These are phyloP conservation scores for Gila robusta DNA, from an alignment of 2,797 vertebrate genomes.

Conservation along the genomic window DNA sequence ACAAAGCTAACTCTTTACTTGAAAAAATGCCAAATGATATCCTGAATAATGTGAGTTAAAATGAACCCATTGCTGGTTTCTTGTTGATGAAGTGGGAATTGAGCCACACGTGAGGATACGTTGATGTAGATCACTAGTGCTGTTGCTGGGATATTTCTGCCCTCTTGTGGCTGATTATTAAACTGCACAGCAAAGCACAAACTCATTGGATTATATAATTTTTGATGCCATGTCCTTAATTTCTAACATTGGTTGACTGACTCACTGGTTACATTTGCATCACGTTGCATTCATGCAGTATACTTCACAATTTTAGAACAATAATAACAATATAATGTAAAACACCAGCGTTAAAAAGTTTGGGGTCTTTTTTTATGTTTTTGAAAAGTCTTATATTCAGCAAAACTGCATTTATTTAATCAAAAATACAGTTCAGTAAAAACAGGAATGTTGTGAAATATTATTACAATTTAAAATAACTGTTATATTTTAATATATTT, in stretches of 20 bases:
- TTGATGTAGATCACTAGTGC: background rate
- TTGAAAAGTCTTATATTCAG: background rate
- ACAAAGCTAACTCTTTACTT: background rate
- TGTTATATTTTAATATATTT: too few relatives aligned
- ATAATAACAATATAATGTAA: background rate
- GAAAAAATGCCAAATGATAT: background rate
- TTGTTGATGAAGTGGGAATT: background rate
- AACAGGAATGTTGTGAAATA: background rate
- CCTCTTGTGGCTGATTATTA: conserved; percentile 18
- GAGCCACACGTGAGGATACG: background rate
- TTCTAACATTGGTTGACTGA: background rate
- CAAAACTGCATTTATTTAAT: background rate
- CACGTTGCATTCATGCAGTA: background rate
- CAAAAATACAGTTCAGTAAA: background rate
- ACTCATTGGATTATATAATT: background rate
- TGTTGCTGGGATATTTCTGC: conserved; percentile 16
- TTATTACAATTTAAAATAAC: too few relatives aligned
- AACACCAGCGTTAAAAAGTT: background rate
- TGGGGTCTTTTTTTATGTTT: too few relatives aligned
- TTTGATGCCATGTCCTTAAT: background rate
- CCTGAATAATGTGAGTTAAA: background rate
- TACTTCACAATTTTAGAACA: background rate
- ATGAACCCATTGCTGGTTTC: background rate
- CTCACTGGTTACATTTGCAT: background rate
- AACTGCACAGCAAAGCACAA: background rate